Percentiles rank a stretch among this genome's conserved stretches.
Conservation (phyloP, 2,888 invertebrate genomes). For the Lochmaea crataegi region DNA sequence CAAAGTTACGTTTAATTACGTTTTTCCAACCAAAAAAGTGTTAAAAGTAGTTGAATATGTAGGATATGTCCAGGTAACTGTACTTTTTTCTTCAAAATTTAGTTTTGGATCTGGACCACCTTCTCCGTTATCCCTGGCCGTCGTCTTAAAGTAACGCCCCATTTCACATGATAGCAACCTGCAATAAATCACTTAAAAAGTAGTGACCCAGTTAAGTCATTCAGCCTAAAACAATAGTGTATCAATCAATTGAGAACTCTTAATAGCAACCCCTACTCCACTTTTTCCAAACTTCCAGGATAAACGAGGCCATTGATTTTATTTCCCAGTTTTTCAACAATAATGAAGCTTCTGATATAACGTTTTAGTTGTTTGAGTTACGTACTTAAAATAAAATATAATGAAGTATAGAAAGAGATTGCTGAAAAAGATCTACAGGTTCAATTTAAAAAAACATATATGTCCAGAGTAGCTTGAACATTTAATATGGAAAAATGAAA, state of each 20-base stretch:
- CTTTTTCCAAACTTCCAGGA: neutral
- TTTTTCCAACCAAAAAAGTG: no score
- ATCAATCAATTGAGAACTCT: neutral
- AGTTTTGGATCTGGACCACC: neutral
- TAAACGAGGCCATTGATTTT: neutral
- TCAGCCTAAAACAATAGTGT: neutral
- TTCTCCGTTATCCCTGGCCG: neutral
- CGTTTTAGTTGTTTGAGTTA: neutral
- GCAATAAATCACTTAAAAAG: slow-evolving; percentile 3
- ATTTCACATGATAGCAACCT: neutral
- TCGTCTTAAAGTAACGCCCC: neutral
- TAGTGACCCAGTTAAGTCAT: neutral
- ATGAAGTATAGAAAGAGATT: no score
- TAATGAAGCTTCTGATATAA: neutral
- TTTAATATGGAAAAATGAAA: no score
- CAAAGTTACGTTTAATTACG: no score
- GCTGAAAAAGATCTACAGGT: no score
- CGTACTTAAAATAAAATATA: no score
- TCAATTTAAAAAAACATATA: no score
- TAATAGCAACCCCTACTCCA: neutral
- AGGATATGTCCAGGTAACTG: no score
- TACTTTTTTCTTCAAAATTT: no score
- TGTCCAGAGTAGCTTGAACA: no score
- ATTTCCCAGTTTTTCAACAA: neutral
- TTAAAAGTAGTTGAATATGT: no score